Percentiles rank a stretch among this genome's conserved stretches.
These are phyloP conservation scores for Dynastes maya DNA, from an alignment of 2,888 invertebrate species.

Conservation along the genomic window DNA sequence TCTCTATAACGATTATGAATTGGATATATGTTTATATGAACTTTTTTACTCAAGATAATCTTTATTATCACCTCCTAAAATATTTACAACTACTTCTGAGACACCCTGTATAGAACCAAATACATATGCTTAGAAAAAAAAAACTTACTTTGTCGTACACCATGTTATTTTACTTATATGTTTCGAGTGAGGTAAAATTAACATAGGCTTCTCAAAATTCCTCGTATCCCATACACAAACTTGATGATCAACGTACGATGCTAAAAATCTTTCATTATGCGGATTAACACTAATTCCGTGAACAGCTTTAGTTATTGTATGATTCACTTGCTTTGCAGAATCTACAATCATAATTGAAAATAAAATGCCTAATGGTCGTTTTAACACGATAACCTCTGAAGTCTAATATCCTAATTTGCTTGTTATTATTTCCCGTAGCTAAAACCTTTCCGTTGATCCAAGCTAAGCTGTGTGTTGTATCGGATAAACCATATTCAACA, in stretches of 20 bases:
- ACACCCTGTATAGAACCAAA: too few relatives aligned
- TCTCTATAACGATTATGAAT: too few relatives aligned
- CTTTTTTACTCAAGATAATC: too few relatives aligned
- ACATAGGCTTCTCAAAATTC: slow-evolving; percentile 87
- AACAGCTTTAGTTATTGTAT: slow-evolving; percentile 86
- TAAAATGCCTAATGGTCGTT: not conserved
- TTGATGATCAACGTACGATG: slow-evolving; percentile 87
- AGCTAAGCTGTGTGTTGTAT: slow-evolving; percentile 86
- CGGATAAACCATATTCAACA: slow-evolving; percentile 86
- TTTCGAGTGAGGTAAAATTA: slow-evolving; percentile 80
- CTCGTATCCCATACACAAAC: slow-evolving; percentile 92
- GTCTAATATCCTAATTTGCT: slow-evolving; percentile 91
- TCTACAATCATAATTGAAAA: slow-evolving; percentile 71
- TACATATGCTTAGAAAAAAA: not conserved
- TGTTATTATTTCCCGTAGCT: slow-evolving; percentile 92
- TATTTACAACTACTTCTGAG: too few relatives aligned
- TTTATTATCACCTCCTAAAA: too few relatives aligned
- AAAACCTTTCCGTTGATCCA: slow-evolving; percentile 87
- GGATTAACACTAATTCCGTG: slow-evolving; percentile 88
- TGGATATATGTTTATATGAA: too few relatives aligned
- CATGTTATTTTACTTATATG: slow-evolving; percentile 85
- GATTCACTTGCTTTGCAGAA: slow-evolving; percentile 78
- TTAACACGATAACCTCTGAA: slow-evolving; percentile 79
- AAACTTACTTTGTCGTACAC: slow-evolving; percentile 86
- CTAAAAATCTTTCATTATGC: slow-evolving; percentile 83